These are phyloP conservation scores for Electrophaes corylata DNA, from an alignment of 2,888 invertebrate species.

Conservation along the genomic window DNA sequence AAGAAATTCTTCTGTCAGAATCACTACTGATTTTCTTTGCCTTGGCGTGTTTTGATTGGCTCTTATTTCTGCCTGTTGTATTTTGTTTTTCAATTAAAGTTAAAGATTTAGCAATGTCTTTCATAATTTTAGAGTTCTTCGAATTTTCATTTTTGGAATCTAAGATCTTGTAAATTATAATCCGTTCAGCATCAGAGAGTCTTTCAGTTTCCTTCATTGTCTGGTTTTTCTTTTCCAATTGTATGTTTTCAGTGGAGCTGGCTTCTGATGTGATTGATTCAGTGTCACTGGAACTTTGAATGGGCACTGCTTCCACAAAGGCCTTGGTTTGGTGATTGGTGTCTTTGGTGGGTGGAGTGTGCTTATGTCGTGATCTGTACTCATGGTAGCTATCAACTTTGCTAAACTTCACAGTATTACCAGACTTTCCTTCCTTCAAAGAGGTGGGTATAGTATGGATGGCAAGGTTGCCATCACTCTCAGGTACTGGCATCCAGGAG, in stretches of 20 bases:
- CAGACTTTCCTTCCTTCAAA: constrained; percentile 54
- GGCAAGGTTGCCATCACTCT: constrained; percentile 66
- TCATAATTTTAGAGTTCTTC: constrained; percentile 49
- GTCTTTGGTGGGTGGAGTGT: constrained; percentile 78
- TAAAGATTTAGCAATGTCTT: constrained; percentile 55
- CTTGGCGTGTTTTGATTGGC: constrained; percentile 30
- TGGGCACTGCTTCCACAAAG: constrained; percentile 52
- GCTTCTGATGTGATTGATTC: constrained; percentile 56
- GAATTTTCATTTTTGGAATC: constrained; percentile 58
- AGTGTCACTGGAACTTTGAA: constrained; percentile 51
- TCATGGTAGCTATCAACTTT: constrained; percentile 74
- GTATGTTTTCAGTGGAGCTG: constrained; percentile 58
- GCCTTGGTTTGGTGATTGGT: constrained; percentile 44
- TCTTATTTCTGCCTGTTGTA: constrained; percentile 18
- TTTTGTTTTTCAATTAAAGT: constrained; percentile 43
- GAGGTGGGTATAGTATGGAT: constrained; percentile 70
- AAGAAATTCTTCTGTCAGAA: constrained; percentile 43
- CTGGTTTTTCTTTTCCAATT: constrained; percentile 35
- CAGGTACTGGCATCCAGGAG: constrained; percentile 79
- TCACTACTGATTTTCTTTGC: constrained; percentile 28
- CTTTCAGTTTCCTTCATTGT: constrained; percentile 40
- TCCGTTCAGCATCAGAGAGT: constrained; percentile 67
- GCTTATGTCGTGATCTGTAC: constrained; percentile 74
- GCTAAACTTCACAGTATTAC: constrained; percentile 71
- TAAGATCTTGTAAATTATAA: constrained; percentile 74